Percentiles rank a stretch among this genome's conserved stretches.
phyloP scores from a whole-genome alignment of 2,888 invertebrate genomes.

The Phengaris arion region DNA sequence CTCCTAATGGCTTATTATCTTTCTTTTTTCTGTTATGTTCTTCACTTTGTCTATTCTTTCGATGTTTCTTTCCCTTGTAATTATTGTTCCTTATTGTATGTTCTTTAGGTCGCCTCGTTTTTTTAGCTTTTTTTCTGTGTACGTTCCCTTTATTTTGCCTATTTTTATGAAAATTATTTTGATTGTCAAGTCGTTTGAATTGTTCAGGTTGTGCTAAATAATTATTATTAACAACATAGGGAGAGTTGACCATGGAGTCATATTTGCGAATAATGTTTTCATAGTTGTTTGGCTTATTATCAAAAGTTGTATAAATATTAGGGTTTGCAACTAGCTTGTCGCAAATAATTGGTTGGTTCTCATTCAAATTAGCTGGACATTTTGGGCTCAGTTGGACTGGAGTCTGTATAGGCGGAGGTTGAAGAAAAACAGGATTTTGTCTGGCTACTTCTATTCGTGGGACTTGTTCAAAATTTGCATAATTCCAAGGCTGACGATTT shows the following conservation, averaged over 20 bases:
- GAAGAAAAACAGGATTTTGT: neutral
- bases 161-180: neutral
- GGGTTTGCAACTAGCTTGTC: neutral
- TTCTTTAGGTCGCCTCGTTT: neutral
- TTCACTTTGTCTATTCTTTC: neutral
- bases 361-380: neutral
- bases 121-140: neutral
- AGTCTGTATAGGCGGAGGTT: neutral
- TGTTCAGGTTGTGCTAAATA: conserved; percentile 48
- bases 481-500: conserved; percentile 14
- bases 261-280: conserved; percentile 16
- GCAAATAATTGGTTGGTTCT: neutral
- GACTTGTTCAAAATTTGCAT: conserved; percentile 3
- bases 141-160: neutral
- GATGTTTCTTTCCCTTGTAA: neutral
- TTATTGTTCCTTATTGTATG: neutral
- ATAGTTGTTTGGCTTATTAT: neutral
- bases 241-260: conserved; percentile 30
- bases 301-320: neutral
- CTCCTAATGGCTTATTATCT: neutral
- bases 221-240: conserved; percentile 53
- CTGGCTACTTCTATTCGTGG: neutral
- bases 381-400: neutral
- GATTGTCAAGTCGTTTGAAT: conserved; percentile 31
- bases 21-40: conserved; percentile 11